Percentiles rank a stretch among this genome's conserved stretches.
Evolutionary conservation across 2,113 vertebrate genomes (phyloP).

Genomic region (Cyprinodon brontotheroides): DNA sequence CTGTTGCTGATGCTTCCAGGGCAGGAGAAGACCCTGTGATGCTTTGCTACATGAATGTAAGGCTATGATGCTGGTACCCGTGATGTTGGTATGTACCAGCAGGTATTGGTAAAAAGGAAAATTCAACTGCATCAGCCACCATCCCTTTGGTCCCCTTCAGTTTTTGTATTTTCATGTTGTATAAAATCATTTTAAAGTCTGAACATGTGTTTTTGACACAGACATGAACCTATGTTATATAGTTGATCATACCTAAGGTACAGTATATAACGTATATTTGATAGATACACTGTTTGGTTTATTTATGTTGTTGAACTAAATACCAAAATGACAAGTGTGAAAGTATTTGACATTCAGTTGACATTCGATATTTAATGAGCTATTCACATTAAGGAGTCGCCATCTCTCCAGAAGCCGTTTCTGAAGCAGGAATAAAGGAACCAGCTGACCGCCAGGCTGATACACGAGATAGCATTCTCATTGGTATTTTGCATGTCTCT

Average conservation of each 20-base stretch:
- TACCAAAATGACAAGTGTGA: conserved; percentile 9
- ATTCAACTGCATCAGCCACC: too few relatives aligned
- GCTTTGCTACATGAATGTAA: too few relatives aligned
- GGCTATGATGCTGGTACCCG: too few relatives aligned
- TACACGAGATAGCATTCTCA: conserved; percentile 27
- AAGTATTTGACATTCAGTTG: conserved; percentile 1
- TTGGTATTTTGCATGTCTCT: conserved; percentile 35
- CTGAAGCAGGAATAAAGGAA: conserved; percentile 38
- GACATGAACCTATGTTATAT: background rate
- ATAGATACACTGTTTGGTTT: background rate
- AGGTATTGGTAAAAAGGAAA: too few relatives aligned
- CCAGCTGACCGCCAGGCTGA: conserved; percentile 41
- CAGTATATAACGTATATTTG: background rate
- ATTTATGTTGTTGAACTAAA: background rate
- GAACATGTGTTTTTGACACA: background rate
- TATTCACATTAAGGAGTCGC: conserved; percentile 12
- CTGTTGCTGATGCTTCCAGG: too few relatives aligned
- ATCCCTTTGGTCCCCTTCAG: background rate
- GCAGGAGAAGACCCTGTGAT: too few relatives aligned
- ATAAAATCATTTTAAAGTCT: background rate
- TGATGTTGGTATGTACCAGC: too few relatives aligned
- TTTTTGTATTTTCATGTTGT: background rate
- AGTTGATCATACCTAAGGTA: background rate
- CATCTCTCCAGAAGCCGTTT: conserved; percentile 2
- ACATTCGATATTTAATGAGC: conserved; percentile 9